Conservation (phyloP, 2,797 vertebrate species). For the Schizothorax lantsangensis region DNA sequence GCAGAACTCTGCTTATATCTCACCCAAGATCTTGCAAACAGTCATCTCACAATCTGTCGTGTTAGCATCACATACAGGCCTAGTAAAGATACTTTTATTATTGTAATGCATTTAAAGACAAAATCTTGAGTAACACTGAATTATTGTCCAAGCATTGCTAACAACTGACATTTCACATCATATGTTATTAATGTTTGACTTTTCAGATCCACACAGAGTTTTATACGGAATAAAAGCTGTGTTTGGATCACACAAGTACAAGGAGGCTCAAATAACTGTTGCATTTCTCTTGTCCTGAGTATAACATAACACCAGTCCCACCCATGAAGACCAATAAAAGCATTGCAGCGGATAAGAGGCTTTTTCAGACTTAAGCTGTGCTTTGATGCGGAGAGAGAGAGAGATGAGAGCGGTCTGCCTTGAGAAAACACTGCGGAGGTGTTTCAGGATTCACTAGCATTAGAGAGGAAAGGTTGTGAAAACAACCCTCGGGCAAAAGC, state of each 20-base stretch:
- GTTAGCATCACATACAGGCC: background rate
- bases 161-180: background rate
- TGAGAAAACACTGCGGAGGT: conserved; percentile 66
- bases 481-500: conserved; percentile 77
- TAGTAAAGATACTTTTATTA: background rate
- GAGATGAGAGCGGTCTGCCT: conserved; percentile 65
- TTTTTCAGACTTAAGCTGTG: conserved; percentile 55
- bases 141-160: background rate
- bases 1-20: conserved; percentile 27
- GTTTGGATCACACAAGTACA: conserved; percentile 50
- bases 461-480: conserved; percentile 80
- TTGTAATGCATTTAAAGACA: background rate
- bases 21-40: conserved; percentile 10
- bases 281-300: conserved; percentile 46
- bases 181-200: background rate
- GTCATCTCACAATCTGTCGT: conserved; percentile 53
- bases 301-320: conserved; percentile 40
- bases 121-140: background rate
- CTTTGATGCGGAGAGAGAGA: conserved; percentile 49
- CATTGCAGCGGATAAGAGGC: conserved; percentile 49
- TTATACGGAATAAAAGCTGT: conserved; percentile 40
- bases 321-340: conserved; percentile 54
- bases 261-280: conserved; percentile 48
- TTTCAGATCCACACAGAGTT: conserved; percentile 8
- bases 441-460: conserved; percentile 78